Evolutionary conservation across 1,140 invertebrate species (phyloP).

Genomic region (Dryas iulia): DNA sequence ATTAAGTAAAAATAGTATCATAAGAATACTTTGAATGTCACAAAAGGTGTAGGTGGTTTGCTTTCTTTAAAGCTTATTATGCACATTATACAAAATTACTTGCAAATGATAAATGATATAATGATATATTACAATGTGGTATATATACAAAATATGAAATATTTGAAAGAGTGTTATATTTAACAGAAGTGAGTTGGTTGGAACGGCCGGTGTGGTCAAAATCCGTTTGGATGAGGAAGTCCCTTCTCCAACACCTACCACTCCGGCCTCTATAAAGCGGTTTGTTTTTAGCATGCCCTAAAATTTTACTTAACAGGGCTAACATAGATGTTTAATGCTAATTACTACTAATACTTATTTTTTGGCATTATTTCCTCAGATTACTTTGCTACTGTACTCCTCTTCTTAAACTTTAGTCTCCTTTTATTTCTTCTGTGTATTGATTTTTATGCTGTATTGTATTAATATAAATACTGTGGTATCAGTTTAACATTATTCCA

Average conservation of each 20-base stretch:
- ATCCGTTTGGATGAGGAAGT: constrained; percentile 77
- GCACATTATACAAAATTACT: neutral
- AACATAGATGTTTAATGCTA: constrained; percentile 42
- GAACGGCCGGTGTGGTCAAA: constrained; percentile 79
- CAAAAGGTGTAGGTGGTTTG: too few relatives aligned
- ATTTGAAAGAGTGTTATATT: constrained; percentile 49
- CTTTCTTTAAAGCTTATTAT: too few relatives aligned
- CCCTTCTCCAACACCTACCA: constrained; percentile 71
- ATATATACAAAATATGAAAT: neutral
- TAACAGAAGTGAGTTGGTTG: constrained; percentile 80
- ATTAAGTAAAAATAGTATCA: too few relatives aligned
- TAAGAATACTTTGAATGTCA: too few relatives aligned
- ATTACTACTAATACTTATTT: constrained; percentile 19
- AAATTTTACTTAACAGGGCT: constrained; percentile 44
- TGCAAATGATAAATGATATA: neutral
- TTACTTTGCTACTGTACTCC: constrained; percentile 9
- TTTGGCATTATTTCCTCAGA: constrained; percentile 3
- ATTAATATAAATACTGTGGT: neutral
- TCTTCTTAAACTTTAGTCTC: constrained; percentile 1
- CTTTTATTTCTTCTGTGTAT: neutral
- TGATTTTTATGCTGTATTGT: neutral
- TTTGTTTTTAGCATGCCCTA: constrained; percentile 71
- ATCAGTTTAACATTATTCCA: neutral
- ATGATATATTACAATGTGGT: neutral
- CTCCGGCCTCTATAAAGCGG: constrained; percentile 78